Conservation (phyloP, 2,797 vertebrate genomes). For the Valencia hispanica region DNA sequence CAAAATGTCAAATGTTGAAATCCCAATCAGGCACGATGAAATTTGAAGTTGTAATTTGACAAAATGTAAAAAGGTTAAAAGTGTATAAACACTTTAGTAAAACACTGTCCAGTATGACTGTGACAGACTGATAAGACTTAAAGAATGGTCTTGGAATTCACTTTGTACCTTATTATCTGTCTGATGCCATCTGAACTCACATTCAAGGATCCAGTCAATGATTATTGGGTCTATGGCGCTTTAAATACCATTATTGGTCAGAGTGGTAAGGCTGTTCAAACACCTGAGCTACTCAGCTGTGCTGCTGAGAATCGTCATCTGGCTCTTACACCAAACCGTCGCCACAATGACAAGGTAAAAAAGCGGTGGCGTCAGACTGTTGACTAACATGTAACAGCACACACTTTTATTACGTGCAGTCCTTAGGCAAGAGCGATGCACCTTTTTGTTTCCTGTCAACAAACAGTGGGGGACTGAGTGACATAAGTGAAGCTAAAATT, state of each 20-base stretch:
- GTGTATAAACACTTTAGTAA: neutral
- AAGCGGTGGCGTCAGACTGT: slow-evolving; percentile 8
- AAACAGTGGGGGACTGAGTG: slow-evolving; percentile 22
- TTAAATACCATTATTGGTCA: neutral
- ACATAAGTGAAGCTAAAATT: slow-evolving; percentile 55
- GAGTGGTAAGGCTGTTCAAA: neutral
- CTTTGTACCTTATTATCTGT: neutral
- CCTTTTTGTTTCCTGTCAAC: slow-evolving; percentile 30
- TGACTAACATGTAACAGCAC: slow-evolving; percentile 31
- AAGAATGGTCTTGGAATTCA: neutral
- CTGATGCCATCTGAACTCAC: slow-evolving; percentile 9
- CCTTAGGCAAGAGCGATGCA: slow-evolving; percentile 25
- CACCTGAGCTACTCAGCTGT: neutral
- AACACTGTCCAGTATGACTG: neutral
- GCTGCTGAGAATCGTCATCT: neutral
- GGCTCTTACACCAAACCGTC: slow-evolving; percentile 3
- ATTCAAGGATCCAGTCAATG: neutral
- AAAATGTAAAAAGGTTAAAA: neutral
- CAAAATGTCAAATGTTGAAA: slow-evolving; percentile 2
- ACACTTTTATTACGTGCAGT: slow-evolving; percentile 12
- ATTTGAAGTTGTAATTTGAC: neutral
- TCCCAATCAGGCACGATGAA: neutral
- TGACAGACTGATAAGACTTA: neutral
- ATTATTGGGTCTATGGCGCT: neutral
- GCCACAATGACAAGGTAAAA: slow-evolving; percentile 1